Evolutionary conservation across 2,113 vertebrate genomes (phyloP).

Genomic region (Petromus typicus): DNA sequence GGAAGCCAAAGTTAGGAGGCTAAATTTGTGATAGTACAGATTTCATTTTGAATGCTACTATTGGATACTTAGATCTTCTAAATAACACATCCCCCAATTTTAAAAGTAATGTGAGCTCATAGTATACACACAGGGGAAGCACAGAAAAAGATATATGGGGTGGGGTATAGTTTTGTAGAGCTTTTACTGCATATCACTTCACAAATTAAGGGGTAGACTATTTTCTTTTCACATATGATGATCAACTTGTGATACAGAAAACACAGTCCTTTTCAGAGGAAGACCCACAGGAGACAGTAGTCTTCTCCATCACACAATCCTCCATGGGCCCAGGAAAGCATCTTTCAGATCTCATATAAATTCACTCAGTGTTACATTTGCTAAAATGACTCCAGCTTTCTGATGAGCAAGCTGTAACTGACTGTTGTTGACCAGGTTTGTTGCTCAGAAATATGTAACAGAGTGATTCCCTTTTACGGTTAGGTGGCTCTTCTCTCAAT

Average conservation of each 20-base stretch:
- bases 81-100: neutral
- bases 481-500: neutral
- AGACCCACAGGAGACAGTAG: neutral
- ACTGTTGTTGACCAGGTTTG: neutral
- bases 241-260: neutral
- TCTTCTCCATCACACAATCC: neutral
- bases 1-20: no score
- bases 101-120: neutral
- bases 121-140: neutral
- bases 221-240: neutral
- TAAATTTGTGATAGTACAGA: no score
- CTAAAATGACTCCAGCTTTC: neutral
- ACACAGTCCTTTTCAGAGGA: neutral
- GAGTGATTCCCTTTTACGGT: neutral
- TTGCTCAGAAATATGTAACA: no score
- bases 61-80: neutral
- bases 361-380: neutral
- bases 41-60: neutral
- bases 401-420: neutral
- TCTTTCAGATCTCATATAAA: neutral
- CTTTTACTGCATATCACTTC: neutral
- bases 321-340: neutral
- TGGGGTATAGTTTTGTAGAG: neutral
- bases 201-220: neutral
- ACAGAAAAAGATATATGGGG: neutral